These are phyloP conservation scores for Drosophila conformis DNA, from an alignment of 2,888 invertebrate species.

Conservation along the genomic window DNA sequence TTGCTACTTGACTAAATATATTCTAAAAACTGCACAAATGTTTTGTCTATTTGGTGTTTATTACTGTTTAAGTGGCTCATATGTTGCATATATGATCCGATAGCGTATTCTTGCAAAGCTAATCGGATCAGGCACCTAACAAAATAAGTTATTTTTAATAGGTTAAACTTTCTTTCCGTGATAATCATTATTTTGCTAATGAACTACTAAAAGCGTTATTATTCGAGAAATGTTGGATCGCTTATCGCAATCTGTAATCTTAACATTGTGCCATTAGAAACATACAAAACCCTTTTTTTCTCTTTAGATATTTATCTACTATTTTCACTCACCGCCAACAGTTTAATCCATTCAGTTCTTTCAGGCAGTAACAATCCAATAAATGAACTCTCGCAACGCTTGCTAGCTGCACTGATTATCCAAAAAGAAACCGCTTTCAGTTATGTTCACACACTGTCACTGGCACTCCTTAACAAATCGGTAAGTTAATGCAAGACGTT, in stretches of 20 bases:
- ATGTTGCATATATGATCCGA: neutral
- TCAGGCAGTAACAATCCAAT: conserved; percentile 12
- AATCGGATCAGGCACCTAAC: neutral
- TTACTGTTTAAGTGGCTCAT: conserved; percentile 15
- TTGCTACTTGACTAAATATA: conserved; percentile 49
- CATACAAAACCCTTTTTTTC: neutral
- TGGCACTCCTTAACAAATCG: conserved; percentile 7
- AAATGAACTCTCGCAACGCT: neutral
- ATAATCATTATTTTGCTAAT: neutral
- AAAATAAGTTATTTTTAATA: neutral
- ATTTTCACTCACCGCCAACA: conserved; percentile 32
- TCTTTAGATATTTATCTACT: neutral
- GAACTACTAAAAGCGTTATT: neutral
- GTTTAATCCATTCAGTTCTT: conserved; percentile 36
- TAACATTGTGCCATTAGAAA: neutral
- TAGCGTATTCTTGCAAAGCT: neutral
- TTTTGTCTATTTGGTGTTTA: conserved; percentile 1
- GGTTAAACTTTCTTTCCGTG: neutral
- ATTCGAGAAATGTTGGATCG: neutral
- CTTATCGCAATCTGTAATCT: neutral
- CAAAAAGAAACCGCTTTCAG: conserved; percentile 7
- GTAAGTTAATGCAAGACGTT: conserved; percentile 21
- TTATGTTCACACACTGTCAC: conserved; percentile 17
- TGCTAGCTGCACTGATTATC: conserved; percentile 20
- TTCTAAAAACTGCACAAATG: conserved; percentile 12